A percentile compares a stretch with the other conserved stretches of the same genome.
These are phyloP conservation scores for Bos indicus DNA, from an alignment of 2,113 vertebrate species.

Conservation along the genomic window DNA sequence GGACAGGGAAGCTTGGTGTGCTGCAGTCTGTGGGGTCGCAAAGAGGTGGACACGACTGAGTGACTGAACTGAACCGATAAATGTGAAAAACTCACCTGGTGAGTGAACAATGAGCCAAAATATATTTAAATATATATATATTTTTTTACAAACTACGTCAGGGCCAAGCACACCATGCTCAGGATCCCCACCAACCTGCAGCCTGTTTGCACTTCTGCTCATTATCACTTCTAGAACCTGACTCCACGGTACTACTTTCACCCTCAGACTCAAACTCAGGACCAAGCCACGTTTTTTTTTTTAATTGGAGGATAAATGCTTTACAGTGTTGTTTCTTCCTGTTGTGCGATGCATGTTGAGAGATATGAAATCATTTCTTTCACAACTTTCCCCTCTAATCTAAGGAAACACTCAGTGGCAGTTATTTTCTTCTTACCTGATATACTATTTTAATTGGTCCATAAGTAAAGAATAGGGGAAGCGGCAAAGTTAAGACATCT, in stretches of 20 bases:
- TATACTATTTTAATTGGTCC: background rate
- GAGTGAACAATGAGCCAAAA: background rate
- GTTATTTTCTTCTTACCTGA: conserved; percentile 2
- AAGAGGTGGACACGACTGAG: background rate
- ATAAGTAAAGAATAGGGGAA: background rate
- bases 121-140: background rate
- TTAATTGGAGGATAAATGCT: background rate
- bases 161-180: background rate
- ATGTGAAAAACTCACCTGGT: background rate
- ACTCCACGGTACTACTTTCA: background rate
- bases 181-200: background rate
- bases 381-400: background rate
- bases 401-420: background rate
- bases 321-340: background rate
- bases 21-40: rapidly evolving
- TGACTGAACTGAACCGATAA: background rate
- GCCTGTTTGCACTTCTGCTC: background rate
- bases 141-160: background rate
- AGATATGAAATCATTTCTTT: background rate
- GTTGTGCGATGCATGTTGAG: background rate
- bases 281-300: background rate
- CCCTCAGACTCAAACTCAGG: background rate
- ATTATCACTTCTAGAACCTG: background rate
- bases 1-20: background rate
- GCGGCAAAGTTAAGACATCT: background rate